These are phyloP conservation scores for Stictocephala bisonia DNA, from an alignment of 2,888 invertebrate species.

Conservation along the genomic window DNA sequence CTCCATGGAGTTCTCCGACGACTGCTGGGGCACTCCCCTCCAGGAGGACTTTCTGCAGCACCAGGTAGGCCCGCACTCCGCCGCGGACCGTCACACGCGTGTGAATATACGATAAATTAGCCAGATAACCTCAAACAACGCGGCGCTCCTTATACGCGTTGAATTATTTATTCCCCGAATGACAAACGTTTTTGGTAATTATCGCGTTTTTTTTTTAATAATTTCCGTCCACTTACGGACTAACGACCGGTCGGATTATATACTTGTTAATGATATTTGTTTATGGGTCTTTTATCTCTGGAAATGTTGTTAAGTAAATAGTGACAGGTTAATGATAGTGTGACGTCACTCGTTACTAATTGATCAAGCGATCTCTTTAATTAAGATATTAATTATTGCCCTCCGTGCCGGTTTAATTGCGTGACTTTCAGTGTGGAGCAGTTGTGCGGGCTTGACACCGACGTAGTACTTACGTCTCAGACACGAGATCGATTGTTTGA, in stretches of 20 bases:
- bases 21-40: conserved; percentile 33
- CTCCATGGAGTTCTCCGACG: conserved; percentile 27
- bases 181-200: background rate
- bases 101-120: conserved; percentile 1
- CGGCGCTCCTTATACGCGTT: background rate
- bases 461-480: too few species aligned
- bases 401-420: too few species aligned
- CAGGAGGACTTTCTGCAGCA: conserved; percentile 25
- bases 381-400: too few species aligned
- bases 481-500: too few species aligned
- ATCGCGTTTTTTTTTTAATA: conserved; percentile 8
- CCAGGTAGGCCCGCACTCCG: conserved; percentile 9
- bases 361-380: too few species aligned
- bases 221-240: background rate
- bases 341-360: background rate
- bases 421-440: too few species aligned
- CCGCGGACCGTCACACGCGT: background rate
- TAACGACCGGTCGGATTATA: background rate
- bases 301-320: conserved; percentile 16
- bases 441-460: too few species aligned
- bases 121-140: background rate
- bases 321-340: conserved; percentile 1
- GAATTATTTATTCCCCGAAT: conserved; percentile 28
- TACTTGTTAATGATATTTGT: too few species aligned
- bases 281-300: conserved; percentile 1